phyloP scores from a whole-genome alignment of 2,797 vertebrate species.

The Sebastes nivosus region DNA sequence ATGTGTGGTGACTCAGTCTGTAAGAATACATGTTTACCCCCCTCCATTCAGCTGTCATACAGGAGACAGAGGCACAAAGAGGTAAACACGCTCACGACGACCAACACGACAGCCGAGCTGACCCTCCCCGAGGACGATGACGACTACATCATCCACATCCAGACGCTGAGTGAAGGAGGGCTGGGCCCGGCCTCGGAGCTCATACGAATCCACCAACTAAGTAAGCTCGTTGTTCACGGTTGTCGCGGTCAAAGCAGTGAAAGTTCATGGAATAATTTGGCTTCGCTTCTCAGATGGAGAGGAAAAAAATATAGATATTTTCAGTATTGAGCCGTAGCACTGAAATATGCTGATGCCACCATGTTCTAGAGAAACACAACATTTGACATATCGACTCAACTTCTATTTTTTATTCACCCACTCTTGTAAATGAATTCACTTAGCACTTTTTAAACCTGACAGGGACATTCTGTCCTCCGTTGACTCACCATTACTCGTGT shows the following conservation, averaged over 20 bases:
- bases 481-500: conserved; percentile 64
- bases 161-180: conserved; percentile 89
- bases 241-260: neutral
- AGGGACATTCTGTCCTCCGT: conserved; percentile 64
- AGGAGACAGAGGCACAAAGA: conserved; percentile 85
- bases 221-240: conserved; percentile 76
- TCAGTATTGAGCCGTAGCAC: neutral
- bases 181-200: conserved; percentile 90
- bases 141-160: conserved; percentile 90
- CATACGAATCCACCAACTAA: conserved; percentile 90
- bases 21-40: conserved; percentile 6
- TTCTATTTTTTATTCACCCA: conserved; percentile 26
- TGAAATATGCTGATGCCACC: conserved; percentile 19
- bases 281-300: neutral
- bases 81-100: conserved; percentile 84
- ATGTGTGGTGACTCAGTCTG: neutral
- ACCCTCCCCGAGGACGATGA: conserved; percentile 85
- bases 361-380: conserved; percentile 1
- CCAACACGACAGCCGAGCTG: conserved; percentile 87
- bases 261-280: neutral
- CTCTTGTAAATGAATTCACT: conserved; percentile 66
- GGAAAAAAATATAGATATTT: neutral
- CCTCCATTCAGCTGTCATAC: conserved; percentile 86
- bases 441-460: conserved; percentile 63
- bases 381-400: conserved; percentile 4